Percentiles rank a stretch among this genome's conserved stretches.
These are phyloP conservation scores for Artemisiospiza belli DNA, from an alignment of 2,113 vertebrate species.

Conservation along the genomic window DNA sequence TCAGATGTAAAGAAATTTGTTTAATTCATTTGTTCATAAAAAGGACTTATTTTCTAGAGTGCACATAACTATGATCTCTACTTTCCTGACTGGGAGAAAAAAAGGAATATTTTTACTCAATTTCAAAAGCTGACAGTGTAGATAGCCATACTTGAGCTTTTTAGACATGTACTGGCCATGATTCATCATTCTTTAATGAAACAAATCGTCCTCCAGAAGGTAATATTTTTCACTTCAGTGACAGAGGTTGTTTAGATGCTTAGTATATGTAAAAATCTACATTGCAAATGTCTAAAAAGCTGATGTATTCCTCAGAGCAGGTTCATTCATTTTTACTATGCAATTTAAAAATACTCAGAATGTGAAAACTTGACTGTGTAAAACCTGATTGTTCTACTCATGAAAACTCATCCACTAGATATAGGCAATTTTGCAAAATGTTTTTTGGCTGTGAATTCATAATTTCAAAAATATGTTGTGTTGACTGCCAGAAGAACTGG, in stretches of 20 bases:
- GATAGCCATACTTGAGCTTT: neutral
- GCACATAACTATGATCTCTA: neutral
- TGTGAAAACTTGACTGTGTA: neutral
- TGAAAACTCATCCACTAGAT: neutral
- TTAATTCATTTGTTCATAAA: neutral
- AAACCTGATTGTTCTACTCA: neutral
- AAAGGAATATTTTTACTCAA: neutral
- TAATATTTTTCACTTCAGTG: neutral
- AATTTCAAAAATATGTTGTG: neutral
- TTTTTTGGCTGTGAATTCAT: neutral
- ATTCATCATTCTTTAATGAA: neutral
- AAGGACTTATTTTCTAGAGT: neutral
- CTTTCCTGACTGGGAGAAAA: neutral
- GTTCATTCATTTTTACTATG: neutral
- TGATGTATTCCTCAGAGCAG: neutral
- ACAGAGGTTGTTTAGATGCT: neutral
- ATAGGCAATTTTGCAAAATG: neutral
- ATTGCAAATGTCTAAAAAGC: neutral
- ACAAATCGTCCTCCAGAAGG: neutral
- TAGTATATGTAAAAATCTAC: neutral
- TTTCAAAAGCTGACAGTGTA: neutral
- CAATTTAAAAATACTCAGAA: neutral
- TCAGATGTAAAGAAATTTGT: neutral
- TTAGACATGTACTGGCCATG: neutral
- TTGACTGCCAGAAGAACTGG: neutral